Evolutionary conservation across 2,113 vertebrate genomes (phyloP).

Genomic region (Carlito syrichta): DNA sequence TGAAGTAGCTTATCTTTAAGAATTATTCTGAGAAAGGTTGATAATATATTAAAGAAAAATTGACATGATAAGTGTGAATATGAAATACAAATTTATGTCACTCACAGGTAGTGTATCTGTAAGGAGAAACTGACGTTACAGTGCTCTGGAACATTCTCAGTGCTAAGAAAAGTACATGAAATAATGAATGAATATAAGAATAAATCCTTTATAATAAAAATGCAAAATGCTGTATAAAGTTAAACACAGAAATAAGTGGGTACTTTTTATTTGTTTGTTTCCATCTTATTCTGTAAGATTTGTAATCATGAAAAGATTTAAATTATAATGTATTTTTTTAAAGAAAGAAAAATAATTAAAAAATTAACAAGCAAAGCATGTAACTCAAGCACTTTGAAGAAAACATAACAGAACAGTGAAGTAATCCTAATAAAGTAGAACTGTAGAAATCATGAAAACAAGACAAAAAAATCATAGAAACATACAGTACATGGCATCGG

Average conservation of each 20-base stretch:
- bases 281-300: neutral
- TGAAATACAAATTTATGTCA: neutral
- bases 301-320: neutral
- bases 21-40: neutral
- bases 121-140: neutral
- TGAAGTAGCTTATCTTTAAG: neutral
- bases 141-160: neutral
- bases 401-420: neutral
- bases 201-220: neutral
- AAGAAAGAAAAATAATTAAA: neutral
- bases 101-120: neutral
- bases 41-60: neutral
- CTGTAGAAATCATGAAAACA: neutral
- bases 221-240: neutral
- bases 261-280: neutral
- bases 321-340: neutral
- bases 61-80: neutral
- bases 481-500: neutral
- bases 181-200: neutral
- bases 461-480: neutral
- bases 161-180: neutral
- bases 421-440: neutral
- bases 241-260: neutral
- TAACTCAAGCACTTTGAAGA: neutral
- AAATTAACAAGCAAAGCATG: neutral